Conservation (phyloP, 2,888 invertebrate species). For the Scaptodrosophila latifasciaeformis region DNA sequence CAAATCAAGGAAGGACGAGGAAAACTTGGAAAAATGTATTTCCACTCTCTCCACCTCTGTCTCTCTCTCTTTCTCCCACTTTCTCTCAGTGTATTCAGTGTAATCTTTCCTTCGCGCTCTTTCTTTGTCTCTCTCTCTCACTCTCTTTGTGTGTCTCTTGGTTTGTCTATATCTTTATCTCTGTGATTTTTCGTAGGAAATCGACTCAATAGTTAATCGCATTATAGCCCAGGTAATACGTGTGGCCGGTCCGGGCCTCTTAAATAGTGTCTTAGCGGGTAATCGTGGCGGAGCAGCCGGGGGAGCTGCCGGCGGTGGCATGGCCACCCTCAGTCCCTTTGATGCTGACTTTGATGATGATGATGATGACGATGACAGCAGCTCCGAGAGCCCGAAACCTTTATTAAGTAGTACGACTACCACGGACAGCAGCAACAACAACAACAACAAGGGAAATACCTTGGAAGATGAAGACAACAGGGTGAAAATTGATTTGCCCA, state of each 20-base stretch:
- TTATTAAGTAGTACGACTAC: no score
- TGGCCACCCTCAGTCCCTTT: constrained; percentile 66
- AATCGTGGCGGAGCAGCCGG: constrained; percentile 55
- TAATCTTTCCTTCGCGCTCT: no score
- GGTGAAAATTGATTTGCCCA: constrained; percentile 81
- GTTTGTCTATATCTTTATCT: no score
- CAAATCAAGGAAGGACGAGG: background rate
- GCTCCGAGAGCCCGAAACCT: constrained; percentile 20
- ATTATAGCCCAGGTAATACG: constrained; percentile 79
- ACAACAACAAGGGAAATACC: constrained; percentile 76
- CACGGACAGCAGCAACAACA: constrained; percentile 41
- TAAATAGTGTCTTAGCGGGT: constrained; percentile 69
- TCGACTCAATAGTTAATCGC: constrained; percentile 74
- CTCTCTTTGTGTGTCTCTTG: constrained; percentile 29
- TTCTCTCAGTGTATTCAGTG: constrained; percentile 30
- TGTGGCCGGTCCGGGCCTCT: constrained; percentile 84
- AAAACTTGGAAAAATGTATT: background rate
- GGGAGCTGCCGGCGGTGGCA: constrained; percentile 24
- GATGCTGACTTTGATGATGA: constrained; percentile 76
- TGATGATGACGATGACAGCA: constrained; percentile 67
- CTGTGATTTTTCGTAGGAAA: constrained; percentile 65
- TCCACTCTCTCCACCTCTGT: constrained; percentile 29
- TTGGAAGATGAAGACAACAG: no score
- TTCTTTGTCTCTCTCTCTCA: constrained; percentile 25
- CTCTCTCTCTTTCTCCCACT: constrained; percentile 31